Conservation (phyloP, 1,140 invertebrate genomes). For the Potamilus streckersoni region DNA sequence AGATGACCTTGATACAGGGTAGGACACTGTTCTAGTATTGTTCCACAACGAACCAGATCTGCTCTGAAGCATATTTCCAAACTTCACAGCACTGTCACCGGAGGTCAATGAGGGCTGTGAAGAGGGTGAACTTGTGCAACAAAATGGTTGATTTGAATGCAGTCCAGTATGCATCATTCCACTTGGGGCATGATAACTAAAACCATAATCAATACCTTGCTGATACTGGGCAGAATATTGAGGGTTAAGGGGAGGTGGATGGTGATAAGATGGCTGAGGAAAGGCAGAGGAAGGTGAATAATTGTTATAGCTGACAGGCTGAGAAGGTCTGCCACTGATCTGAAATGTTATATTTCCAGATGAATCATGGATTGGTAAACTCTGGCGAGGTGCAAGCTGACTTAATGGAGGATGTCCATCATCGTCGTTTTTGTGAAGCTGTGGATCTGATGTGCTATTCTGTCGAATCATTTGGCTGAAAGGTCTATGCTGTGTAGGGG, state of each 20-base stretch:
- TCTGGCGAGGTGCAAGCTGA: neutral
- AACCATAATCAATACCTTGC: neutral
- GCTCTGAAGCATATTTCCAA: too few species aligned
- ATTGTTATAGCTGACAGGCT: neutral
- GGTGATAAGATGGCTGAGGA: too few species aligned
- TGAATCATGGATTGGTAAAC: constrained; percentile 6
- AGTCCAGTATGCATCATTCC: constrained; percentile 12
- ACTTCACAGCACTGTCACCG: neutral
- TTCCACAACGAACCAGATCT: too few species aligned
- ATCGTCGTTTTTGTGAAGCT: constrained; percentile 70
- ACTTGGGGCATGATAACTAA: constrained; percentile 12
- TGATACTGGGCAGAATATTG: constrained; percentile 5
- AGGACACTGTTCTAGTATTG: neutral
- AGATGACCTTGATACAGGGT: constrained; percentile 6
- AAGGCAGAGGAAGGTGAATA: too few species aligned
- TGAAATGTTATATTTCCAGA: constrained; percentile 26
- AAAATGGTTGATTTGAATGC: neutral
- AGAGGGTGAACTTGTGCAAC: neutral
- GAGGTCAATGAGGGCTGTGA: neutral
- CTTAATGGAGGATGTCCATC: neutral
- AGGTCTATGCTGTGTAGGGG: neutral
- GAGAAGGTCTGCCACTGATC: constrained; percentile 14
- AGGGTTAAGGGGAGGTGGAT: neutral
- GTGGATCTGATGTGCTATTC: constrained; percentile 76
- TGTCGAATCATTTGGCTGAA: constrained; percentile 45